Base-by-base conservation (phyloP, 2,113 vertebrate genomes). In the Aythya baeri region DNA sequence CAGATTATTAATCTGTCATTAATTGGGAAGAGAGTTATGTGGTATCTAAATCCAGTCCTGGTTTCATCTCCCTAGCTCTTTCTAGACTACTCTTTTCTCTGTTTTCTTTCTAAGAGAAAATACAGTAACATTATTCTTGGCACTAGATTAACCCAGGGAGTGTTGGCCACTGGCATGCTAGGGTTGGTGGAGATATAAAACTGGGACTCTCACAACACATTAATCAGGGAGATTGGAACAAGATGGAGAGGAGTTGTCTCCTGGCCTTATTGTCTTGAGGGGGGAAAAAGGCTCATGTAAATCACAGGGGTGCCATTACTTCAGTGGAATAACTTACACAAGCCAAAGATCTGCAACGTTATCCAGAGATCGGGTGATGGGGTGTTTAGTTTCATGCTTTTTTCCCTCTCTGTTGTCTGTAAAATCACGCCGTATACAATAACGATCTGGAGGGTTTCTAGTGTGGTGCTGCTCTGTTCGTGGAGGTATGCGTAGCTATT, bases 281-380 rank as follows among this genome's bases (percentile, higher is more conserved):
- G 11, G 52, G 52, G 13, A 26, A 26, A 14, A 21, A 55, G 26
- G 52, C 77, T 89, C 63, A 20, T 88, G 31, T 71, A 63, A 93
- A 81, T 96, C 63, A 93, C 36, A 46, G 46, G 27, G 38, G 41
- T 95, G 46, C 76, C 3, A 7, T 96, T 88, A 88, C 88, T 88
- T 90, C 68, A 95, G 57, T 65, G 83, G 76, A 96, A 94, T 74
- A 94, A 78, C 2, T 83, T 67, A 46, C 0, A 0, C 22, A 52
- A 91, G 36, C 18, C 43, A 31, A 63, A 93, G 29, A 44, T 71
- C 57, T 95, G 59, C 57, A 59, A 46, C 7, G 1, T 78, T 72
- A 91, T 78, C 75, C 79, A 86, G 44, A 83, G 72, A 49, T 62
- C 78, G 85, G 87, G 78, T 93, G 36, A 29, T 27, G 7, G 11